These are phyloP conservation scores for Vulpes vulpes DNA, from an alignment of 2,113 vertebrate species.

Conservation along the genomic window DNA sequence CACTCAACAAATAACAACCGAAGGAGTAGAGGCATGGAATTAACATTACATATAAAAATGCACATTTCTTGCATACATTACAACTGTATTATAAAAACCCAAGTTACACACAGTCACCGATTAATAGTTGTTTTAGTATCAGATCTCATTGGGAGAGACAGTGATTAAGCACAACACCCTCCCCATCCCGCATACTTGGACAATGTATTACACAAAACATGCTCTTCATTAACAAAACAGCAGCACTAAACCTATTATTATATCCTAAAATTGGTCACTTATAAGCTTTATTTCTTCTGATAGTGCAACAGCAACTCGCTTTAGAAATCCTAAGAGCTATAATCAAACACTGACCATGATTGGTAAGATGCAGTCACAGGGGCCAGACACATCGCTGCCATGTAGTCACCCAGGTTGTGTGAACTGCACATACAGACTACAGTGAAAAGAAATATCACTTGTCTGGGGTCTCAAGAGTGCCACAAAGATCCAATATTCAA, in stretches of 20 bases:
- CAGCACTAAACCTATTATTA: background rate
- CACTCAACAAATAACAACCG: background rate
- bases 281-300: background rate
- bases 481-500: background rate
- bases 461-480: background rate
- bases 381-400: background rate
- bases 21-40: background rate
- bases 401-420: background rate
- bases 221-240: background rate
- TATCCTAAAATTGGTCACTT: background rate
- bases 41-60: background rate
- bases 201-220: background rate
- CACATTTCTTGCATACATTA: background rate
- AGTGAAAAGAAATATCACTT: background rate
- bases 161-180: background rate
- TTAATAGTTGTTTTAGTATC: background rate
- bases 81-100: background rate
- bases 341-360: background rate
- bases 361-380: background rate
- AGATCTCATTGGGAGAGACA: background rate
- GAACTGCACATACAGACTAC: background rate
- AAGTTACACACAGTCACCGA: background rate
- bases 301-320: background rate
- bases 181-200: background rate
- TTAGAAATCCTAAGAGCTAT: background rate